Conservation (phyloP, 1,140 invertebrate genomes). For the Lineus longissimus region DNA sequence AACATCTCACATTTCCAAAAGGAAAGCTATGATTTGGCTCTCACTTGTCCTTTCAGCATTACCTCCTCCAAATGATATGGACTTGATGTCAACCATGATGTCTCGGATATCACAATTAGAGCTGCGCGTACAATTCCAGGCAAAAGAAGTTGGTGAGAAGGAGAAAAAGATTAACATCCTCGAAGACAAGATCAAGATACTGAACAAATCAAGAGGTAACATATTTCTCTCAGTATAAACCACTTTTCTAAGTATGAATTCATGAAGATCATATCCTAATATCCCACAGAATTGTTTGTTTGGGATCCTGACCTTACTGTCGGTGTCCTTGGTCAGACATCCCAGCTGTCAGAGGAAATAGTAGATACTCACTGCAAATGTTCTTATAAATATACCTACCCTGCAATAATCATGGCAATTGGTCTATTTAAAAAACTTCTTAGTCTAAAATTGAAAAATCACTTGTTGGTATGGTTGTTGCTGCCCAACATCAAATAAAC, state of each 20-base stretch:
- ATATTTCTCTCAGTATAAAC: background rate
- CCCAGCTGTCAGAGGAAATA: too few species aligned
- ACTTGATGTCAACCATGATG: slow-evolving; percentile 48
- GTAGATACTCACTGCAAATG: too few species aligned
- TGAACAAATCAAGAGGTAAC: slow-evolving; percentile 33
- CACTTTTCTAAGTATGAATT: background rate
- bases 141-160: slow-evolving; percentile 37
- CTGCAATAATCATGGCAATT: too few species aligned
- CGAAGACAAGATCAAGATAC: slow-evolving; percentile 33
- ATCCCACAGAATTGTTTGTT: too few species aligned
- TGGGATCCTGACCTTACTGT: too few species aligned
- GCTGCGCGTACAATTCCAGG: slow-evolving; percentile 29
- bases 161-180: slow-evolving; percentile 40
- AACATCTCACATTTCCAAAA: background rate
- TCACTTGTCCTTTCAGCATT: background rate
- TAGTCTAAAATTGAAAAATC: too few species aligned
- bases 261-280: too few species aligned
- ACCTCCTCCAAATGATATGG: slow-evolving; percentile 32
- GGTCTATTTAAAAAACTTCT: too few species aligned
- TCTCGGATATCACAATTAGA: slow-evolving; percentile 36
- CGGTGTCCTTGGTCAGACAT: too few species aligned
- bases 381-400: too few species aligned
- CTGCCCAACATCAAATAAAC: too few species aligned
- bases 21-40: background rate
- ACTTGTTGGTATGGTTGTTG: too few species aligned